Evolutionary conservation across 2,113 vertebrate genomes (phyloP).

Genomic region (Macheiramphus alcinus): DNA sequence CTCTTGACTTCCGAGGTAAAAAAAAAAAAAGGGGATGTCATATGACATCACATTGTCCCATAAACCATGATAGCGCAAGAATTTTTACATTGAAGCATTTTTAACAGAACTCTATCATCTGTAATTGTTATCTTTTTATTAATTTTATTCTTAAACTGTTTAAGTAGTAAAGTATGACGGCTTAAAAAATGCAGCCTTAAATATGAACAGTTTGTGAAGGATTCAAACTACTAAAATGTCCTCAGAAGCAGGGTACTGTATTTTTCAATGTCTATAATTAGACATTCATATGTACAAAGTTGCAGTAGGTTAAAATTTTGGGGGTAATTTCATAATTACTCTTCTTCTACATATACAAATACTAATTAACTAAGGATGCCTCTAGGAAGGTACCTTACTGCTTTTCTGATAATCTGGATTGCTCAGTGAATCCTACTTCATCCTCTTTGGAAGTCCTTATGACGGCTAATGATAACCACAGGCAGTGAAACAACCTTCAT

Average conservation of each 20-base stretch:
- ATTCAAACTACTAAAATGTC: not conserved
- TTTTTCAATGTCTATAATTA: not conserved
- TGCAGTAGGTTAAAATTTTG: not conserved
- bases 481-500: not conserved
- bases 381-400: not conserved
- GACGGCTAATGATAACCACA: not conserved
- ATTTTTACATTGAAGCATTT: not conserved
- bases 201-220: not conserved
- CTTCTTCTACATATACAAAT: not conserved
- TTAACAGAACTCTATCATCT: not conserved
- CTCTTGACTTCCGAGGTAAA: not conserved
- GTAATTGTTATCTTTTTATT: not conserved
- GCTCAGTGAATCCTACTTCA: not conserved
- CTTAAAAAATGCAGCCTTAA: not conserved
- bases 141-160: not conserved
- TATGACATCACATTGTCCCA: not conserved
- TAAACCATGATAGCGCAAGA: accelerated
- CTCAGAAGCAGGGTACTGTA: not conserved
- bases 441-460: not conserved
- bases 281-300: not conserved
- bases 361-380: not conserved
- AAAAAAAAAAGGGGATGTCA: no score
- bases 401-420: not conserved
- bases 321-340: not conserved
- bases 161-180: not conserved